These are phyloP conservation scores for Microctonus hyperodae DNA, from an alignment of 2,888 invertebrate genomes.

Conservation along the genomic window DNA sequence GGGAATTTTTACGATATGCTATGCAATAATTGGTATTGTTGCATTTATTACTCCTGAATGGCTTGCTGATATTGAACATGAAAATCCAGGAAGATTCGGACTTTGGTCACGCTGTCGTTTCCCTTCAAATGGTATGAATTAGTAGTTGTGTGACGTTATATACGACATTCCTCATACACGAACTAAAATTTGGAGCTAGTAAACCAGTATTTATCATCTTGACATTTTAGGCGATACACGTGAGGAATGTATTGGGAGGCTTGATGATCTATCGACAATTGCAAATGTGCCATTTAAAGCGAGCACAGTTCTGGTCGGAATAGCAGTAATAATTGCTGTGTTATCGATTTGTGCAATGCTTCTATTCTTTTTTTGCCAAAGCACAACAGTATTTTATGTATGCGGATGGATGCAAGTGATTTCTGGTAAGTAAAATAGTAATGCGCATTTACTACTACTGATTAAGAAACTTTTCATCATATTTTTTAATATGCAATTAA, in stretches of 20 bases:
- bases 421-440: constrained; percentile 75
- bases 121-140: constrained; percentile 55
- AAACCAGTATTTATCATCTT: constrained; percentile 11
- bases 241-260: constrained; percentile 83
- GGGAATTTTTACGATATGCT: constrained; percentile 98
- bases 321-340: constrained; percentile 84
- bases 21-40: constrained; percentile 93
- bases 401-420: constrained; percentile 96
- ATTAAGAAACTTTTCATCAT: not conserved
- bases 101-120: constrained; percentile 87
- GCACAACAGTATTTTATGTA: constrained; percentile 89
- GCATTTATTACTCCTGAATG: constrained; percentile 95
- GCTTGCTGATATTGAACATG: constrained; percentile 85
- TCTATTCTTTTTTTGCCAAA: constrained; percentile 91
- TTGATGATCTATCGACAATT: constrained; percentile 84
- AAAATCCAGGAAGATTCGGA: constrained; percentile 90
- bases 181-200: not conserved
- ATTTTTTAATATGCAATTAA: not conserved
- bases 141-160: not conserved
- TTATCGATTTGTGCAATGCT: constrained; percentile 88
- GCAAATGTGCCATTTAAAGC: constrained; percentile 85
- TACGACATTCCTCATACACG: too few relatives aligned
- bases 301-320: constrained; percentile 87
- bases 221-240: constrained; percentile 70
- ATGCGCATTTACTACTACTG: not conserved